phyloP scores from a whole-genome alignment of 2,113 vertebrate species.

The Pseudopipra pipra region DNA sequence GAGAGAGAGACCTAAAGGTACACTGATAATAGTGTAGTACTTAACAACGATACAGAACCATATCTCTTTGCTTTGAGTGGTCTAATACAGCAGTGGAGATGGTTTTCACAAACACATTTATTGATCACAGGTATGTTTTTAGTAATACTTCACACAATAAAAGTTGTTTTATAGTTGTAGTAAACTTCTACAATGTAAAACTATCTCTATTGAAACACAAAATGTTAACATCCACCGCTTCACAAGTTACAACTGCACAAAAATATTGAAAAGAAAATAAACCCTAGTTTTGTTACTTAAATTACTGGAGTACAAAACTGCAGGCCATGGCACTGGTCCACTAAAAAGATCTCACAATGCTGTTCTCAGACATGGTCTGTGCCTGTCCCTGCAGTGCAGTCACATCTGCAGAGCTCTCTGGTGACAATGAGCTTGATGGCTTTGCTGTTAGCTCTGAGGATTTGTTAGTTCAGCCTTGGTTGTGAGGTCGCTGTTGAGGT shows the following conservation, averaged over 20 bases:
- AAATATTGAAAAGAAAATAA: not conserved
- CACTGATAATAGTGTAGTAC: not conserved
- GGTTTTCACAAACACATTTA: not conserved
- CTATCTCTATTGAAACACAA: not conserved
- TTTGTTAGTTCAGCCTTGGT: constrained; percentile 46
- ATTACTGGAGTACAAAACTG: not conserved
- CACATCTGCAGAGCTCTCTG: not conserved
- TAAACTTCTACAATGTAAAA: not conserved
- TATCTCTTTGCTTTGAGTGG: not conserved
- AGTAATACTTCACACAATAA: not conserved
- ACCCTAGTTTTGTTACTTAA: not conserved
- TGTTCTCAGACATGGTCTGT: not conserved
- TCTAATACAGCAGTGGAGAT: not conserved
- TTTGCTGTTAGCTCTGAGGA: not conserved
- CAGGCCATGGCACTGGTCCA: not conserved
- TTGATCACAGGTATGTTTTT: not conserved
- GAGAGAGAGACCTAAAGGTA: not conserved
- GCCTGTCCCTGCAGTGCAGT: not conserved
- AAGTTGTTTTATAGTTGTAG: not conserved
- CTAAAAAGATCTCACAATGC: not conserved
- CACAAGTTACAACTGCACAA: not conserved
- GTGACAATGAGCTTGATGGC: not conserved
- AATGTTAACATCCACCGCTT: not conserved
- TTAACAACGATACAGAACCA: not conserved
- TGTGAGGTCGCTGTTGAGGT: not conserved